Percentiles rank a stretch among this genome's conserved stretches.
phyloP scores from a whole-genome alignment of 2,888 invertebrate genomes.

The Drosophila vallismaia region DNA sequence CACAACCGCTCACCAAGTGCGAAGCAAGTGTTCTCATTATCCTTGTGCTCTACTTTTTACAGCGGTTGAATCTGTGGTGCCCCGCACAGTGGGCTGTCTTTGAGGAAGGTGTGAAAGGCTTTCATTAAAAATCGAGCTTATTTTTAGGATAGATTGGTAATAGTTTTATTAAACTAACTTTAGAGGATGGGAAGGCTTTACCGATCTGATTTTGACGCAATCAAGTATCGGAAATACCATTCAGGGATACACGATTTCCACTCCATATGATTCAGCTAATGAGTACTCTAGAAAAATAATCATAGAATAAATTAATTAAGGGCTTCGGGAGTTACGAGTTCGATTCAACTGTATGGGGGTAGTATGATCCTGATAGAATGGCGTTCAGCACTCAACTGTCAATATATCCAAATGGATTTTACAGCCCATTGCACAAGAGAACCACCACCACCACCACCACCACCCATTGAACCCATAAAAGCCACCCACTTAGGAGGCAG shows the following conservation, averaged over 20 bases:
- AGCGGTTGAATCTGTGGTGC: slow-evolving; percentile 45
- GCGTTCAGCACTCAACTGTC: slow-evolving; percentile 48
- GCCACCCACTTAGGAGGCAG: slow-evolving; percentile 3
- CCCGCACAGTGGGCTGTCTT: slow-evolving; percentile 32
- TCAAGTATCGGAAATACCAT: no score
- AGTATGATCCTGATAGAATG: not conserved
- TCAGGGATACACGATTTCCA: slow-evolving; percentile 5
- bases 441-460: slow-evolving; percentile 1
- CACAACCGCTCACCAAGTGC: slow-evolving; percentile 38
- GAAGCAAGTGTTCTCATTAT: slow-evolving; percentile 73
- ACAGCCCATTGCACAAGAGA: slow-evolving; percentile 56
- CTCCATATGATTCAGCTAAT: slow-evolving; percentile 14
- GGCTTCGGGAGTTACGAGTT: slow-evolving; percentile 24
- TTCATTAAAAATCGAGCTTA: no score
- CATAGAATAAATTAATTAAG: slow-evolving; percentile 32
- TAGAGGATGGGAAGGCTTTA: no score
- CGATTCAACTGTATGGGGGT: slow-evolving; percentile 35
- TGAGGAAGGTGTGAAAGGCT: not conserved
- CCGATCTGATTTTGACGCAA: not conserved
- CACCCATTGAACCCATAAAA: slow-evolving; percentile 2
- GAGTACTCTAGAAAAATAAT: slow-evolving; percentile 23
- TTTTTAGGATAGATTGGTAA: no score
- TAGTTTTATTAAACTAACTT: no score
- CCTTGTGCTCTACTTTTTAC: slow-evolving; percentile 74
- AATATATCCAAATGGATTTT: slow-evolving; percentile 60